These are phyloP conservation scores for Heliconius sara DNA, from an alignment of 2,888 invertebrate genomes.

Conservation along the genomic window DNA sequence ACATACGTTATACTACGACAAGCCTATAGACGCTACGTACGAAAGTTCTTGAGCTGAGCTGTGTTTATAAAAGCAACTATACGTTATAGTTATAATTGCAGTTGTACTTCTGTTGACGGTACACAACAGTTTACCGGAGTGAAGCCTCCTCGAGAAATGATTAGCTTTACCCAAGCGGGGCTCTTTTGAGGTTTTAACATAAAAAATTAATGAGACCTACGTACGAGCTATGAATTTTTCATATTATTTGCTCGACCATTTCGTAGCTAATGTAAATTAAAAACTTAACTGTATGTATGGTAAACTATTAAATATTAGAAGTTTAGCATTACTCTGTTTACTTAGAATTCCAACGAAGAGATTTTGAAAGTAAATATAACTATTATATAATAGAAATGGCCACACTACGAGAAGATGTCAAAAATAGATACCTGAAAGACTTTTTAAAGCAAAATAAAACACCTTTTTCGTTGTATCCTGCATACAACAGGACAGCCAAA, in stretches of 20 bases:
- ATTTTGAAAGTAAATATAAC: no score
- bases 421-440: no score
- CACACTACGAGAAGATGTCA: no score
- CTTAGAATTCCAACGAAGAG: not conserved
- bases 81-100: slow-evolving; percentile 1
- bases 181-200: slow-evolving; percentile 15
- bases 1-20: not conserved
- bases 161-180: not conserved
- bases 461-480: no score
- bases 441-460: no score
- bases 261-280: not conserved
- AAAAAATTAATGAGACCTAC: slow-evolving; percentile 2
- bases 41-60: not conserved
- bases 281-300: not conserved
- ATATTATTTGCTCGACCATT: not conserved
- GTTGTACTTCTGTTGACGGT: slow-evolving; percentile 1
- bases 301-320: no score
- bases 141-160: slow-evolving; percentile 12
- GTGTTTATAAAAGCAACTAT: slow-evolving; percentile 8
- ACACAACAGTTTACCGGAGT: slow-evolving; percentile 23
- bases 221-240: not conserved
- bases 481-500: no score
- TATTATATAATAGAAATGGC: no score
- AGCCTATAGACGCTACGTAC: slow-evolving; percentile 6
- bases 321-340: not conserved